Conservation (phyloP, 1,140 invertebrate species). For the Bombus difficillimus region DNA sequence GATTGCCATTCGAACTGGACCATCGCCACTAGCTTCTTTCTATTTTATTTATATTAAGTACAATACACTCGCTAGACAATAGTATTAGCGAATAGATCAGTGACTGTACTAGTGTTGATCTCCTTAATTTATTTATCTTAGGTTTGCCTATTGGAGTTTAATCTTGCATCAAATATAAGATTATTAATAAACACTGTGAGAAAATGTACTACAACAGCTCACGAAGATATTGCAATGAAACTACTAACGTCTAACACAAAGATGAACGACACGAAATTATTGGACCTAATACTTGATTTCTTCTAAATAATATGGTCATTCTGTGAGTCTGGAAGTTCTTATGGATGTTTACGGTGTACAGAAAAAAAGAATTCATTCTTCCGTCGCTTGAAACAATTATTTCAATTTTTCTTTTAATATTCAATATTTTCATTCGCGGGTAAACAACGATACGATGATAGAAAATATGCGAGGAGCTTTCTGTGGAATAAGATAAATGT, state of each 20-base stretch:
- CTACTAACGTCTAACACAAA: neutral
- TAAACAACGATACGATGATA: neutral
- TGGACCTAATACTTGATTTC: too few relatives aligned
- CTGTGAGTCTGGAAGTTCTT: neutral
- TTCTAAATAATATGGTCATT: neutral
- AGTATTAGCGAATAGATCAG: neutral
- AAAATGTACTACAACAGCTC: too few relatives aligned
- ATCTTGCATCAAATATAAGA: neutral
- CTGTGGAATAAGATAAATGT: neutral
- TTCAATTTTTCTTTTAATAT: too few relatives aligned
- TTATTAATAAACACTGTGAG: neutral
- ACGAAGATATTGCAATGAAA: neutral
- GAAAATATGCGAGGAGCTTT: neutral
- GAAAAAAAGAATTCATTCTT: neutral
- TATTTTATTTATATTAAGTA: neutral
- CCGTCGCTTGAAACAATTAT: neutral
- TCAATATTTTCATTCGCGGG: neutral
- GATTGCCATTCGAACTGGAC: neutral
- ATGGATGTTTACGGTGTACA: too few relatives aligned
- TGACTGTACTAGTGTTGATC: neutral
- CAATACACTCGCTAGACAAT: neutral
- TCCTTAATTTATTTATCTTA: neutral
- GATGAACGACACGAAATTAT: too few relatives aligned
- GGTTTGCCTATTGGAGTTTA: neutral
- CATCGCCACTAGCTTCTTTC: neutral